Percentiles rank a stretch among this genome's conserved stretches.
Conservation (phyloP, 2,113 vertebrate species). For the Gobiocypris rarus region DNA sequence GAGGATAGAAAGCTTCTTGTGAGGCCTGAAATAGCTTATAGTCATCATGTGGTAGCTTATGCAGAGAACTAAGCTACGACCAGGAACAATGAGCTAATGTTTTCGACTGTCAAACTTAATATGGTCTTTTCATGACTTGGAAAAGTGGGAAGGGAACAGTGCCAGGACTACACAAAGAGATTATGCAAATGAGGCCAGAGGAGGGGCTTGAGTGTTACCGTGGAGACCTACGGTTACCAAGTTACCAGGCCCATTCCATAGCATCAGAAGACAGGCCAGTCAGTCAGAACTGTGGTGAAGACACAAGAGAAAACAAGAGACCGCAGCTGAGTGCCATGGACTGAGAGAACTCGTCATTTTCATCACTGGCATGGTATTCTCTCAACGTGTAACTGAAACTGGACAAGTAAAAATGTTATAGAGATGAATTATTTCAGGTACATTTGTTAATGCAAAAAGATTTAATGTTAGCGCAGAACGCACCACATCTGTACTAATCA, state of each 20-base stretch:
- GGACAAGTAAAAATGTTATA: not conserved
- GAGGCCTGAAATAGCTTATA: constrained; percentile 17
- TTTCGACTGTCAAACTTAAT: constrained; percentile 15
- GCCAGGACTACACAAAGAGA: constrained; percentile 28
- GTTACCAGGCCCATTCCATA: constrained; percentile 22
- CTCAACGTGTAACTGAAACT: not conserved
- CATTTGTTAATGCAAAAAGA: too few relatives aligned
- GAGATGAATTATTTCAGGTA: not conserved
- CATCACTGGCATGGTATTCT: not conserved
- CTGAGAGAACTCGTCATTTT: not conserved
- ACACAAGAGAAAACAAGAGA: constrained; percentile 18
- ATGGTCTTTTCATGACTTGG: not conserved
- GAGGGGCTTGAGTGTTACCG: constrained; percentile 18
- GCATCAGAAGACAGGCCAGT: constrained; percentile 10
- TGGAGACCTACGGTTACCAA: constrained; percentile 27
- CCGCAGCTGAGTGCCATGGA: not conserved
- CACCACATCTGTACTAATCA: not conserved
- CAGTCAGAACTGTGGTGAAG: constrained; percentile 13
- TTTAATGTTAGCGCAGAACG: too few relatives aligned
- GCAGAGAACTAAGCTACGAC: constrained; percentile 31
- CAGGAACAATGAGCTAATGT: constrained; percentile 41
- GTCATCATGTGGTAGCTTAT: constrained; percentile 39
- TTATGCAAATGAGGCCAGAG: constrained; percentile 34
- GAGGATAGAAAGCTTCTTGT: not conserved
- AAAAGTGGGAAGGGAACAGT: not conserved